Evolutionary conservation across 1,140 invertebrate species (phyloP).

Genomic region (Drosophila fuyamai): DNA sequence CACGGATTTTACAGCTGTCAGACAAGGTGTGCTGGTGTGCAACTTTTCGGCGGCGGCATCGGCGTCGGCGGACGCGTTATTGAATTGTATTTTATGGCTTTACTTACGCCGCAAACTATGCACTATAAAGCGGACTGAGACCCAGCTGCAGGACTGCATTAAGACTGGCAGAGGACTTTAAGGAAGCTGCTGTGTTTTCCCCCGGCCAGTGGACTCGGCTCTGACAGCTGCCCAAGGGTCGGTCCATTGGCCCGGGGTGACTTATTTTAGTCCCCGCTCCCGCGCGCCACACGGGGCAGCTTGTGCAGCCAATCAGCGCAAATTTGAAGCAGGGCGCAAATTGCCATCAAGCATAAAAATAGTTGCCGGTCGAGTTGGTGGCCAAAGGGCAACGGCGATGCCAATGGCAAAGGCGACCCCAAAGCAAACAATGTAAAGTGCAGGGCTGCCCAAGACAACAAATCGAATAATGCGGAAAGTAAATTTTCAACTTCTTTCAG

Average conservation of each 20-base stretch:
- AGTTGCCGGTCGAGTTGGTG: conserved; percentile 63
- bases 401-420: conserved; percentile 18
- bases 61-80: conserved; percentile 58
- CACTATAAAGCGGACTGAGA: conserved; percentile 47
- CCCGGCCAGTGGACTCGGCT: conserved; percentile 47
- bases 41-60: conserved; percentile 43
- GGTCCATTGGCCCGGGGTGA: conserved; percentile 32
- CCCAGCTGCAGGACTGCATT: conserved; percentile 22
- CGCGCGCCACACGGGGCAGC: neutral
- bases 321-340: conserved; percentile 79
- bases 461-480: conserved; percentile 83
- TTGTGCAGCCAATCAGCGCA: conserved; percentile 78
- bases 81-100: conserved; percentile 81
- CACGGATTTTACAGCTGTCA: conserved; percentile 74
- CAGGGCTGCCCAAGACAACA: conserved; percentile 78
- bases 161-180: conserved; percentile 50
- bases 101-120: conserved; percentile 67
- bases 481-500: conserved; percentile 74
- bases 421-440: conserved; percentile 81
- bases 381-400: conserved; percentile 60
- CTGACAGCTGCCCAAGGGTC: conserved; percentile 67
- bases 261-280: conserved; percentile 21
- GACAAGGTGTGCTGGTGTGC: conserved; percentile 55
- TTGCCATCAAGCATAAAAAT: conserved; percentile 81
- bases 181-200: conserved; percentile 42